Conservation (phyloP, 2,888 invertebrate species). For the Hanleya hanleyi region DNA sequence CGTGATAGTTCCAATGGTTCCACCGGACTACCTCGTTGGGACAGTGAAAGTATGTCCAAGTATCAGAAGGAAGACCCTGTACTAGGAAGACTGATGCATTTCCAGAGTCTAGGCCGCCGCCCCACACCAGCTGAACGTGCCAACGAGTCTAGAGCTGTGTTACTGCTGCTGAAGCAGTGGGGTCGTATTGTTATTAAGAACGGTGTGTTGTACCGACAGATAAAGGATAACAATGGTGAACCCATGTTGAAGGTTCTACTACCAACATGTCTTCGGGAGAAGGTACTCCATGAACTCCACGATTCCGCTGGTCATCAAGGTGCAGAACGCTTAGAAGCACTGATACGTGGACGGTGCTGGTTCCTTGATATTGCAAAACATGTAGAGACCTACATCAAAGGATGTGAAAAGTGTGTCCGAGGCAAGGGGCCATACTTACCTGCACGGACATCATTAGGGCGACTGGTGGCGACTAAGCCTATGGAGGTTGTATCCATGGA, state of each 20-base stretch:
- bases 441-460: not conserved
- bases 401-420: not conserved
- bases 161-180: not conserved
- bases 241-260: not conserved
- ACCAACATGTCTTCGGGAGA: not conserved
- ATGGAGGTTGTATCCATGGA: not conserved
- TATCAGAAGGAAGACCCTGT: slow-evolving; percentile 2
- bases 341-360: not conserved
- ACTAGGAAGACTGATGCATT: not conserved
- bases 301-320: too few species aligned
- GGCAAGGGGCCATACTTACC: not conserved
- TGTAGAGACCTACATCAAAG: not conserved
- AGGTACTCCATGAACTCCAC: too few species aligned
- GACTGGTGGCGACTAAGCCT: not conserved
- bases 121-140: not conserved
- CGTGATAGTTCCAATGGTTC: not conserved
- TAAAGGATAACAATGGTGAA: not conserved
- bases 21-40: not conserved
- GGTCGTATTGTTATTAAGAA: not conserved
- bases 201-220: not conserved
- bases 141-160: not conserved
- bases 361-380: not conserved
- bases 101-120: not conserved
- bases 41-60: not conserved
- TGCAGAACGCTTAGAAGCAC: too few species aligned